Evolutionary conservation across 2,888 invertebrate genomes (phyloP), one percentile per base, ranked within the genome.

Genomic region (Acrocera orbiculus): DNA sequence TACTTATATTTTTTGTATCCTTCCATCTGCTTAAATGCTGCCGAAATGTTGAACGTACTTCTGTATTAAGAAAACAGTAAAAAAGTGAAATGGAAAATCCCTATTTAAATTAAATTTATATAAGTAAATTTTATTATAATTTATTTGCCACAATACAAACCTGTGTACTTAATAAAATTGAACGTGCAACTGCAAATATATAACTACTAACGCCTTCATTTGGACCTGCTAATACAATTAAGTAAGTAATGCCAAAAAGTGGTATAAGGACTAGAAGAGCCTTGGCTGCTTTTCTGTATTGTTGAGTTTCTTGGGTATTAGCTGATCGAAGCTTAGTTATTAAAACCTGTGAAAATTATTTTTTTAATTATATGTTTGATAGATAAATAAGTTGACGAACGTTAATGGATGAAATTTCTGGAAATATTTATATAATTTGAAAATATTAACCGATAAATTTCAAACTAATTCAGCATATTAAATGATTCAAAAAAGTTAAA

Each of bases 61-160:
- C 90, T 6, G 83, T 82, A 63, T 90, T 90, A 51, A 89, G 69
- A 62, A 90, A 90, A 60, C 90, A 90, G 66, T 87, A 90, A 63
- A 89, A 81, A 41, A 89, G 62, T 10, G 89, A 85, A 43, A 90
- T 87, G 34, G 77, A 77, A 53, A 90, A 78, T 42, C 90, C 90
- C 89, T 89, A 64, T 9, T 29, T 40, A 27, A 24, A 37, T 6
- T 19, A 19, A 6, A 19, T 19, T 19, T 19, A 6, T 19, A 6
- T 19, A 19, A 19, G 8, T 6, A 6, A 19, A 19, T 19, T 6
- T 6, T 29, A n/a, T 6, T 16, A n/a, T 10, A 11, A 14, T 16
- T 32, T 25, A 16, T 25, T 11, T 15, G 23, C 5, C 7, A 16
- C 24, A 10, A 15, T 6, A 10, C 10, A 17, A 29, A 89, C 92